Evolutionary conservation across 2,113 vertebrate species (phyloP), one percentile per base, ranked within the genome.

Genomic region (Tragelaphus imberbis): DNA sequence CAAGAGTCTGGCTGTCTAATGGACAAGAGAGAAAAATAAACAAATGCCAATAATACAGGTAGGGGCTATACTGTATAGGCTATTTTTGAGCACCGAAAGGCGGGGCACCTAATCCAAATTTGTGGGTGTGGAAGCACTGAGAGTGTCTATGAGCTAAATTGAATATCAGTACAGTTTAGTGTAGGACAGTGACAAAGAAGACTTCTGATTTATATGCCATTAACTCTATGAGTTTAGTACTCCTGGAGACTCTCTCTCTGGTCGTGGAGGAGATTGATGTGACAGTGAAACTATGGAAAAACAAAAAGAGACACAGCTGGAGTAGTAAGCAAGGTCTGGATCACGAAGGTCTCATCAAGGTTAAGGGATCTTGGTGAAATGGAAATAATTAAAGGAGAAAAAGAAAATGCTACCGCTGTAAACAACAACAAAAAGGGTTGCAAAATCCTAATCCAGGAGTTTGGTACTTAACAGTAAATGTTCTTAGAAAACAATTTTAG

Each of bases 351-450:
- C 68, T 96, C 21, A 36, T 63, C 84, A 49, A 82, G 40, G 19
- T 30, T 47, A 77, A 88, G 47, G 33, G 21, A 47, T 55, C 82
- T 90, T 55, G 19, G 61, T 81, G 14, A 95, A 91, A 77, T 55
- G 68, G 40, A 90, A 91, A 97, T 91, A 80, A 90, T 58, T 80
- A 65, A 81, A 91, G 53, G 58, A 81, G 44, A 82, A 84, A 84
- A 95, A 92, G 28, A 55, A 93, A 97, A 65, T 79, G 36, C 40
- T 58, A 36, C 5, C 16, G 13, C 36, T 80, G 6, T 63, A 81
- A 55, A 88, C 51, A 95, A 53, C 59, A 84, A 79, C 16, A 65
- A 82, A 88, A 81, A 68, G 28, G 49, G 12, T 11, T 25, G 6
- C 84, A 84, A 91, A 90, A 30, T 80, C 28, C 44, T 93, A 77